Base-by-base conservation (phyloP, 2,113 vertebrate species). In the Larimichthys polyactis region DNA sequence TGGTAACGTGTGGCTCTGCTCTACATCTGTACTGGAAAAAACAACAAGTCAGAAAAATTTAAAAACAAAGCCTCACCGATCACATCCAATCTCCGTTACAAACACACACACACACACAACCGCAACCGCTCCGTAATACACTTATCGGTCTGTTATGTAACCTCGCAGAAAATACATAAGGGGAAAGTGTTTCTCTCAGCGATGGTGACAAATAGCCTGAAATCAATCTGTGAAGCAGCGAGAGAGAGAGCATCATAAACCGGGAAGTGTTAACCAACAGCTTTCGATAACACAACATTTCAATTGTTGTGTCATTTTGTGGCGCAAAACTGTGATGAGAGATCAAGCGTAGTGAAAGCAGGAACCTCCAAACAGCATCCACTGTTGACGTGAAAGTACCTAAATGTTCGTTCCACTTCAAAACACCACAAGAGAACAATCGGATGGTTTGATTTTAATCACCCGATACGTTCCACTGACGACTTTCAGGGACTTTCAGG, bases 11-110 rank as follows among this genome's bases (percentile, higher is more conserved):
- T 76, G 69, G 73, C 44, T 62, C n/a, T 40, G 57, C 78, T 79
- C 60, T 69, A 20, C 64, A 65, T 87, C 78, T 78, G 86, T 16
- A 43, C 62, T 19, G 71, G 71, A 43, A 19, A 65, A 36, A n/a
- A 62, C 46, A n/a, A 62, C 46, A 29, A 32, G 36, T 40, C 36
- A 32, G 27, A 27, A 58, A 17, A 32, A 68, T 16, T 15, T n/a
- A 36, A 59, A 62, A 76, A 65, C 6, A 44, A 62, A 63, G 40
- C 40, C 67, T 36, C 24, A 29, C 29, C 54, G 49, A 81, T 75
- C 49, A 46, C 55, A 76, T 63, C 63, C 70, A 32, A 76, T 80
- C 29, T 59, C 58, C 4, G 11, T 2, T 19, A 8, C 68, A 70
- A 27, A 81, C 43, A 24, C 24, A 81, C 43, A 24, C 24, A 81